phyloP scores from a whole-genome alignment of 2,113 vertebrate species.

The Misgurnus anguillicaudatus region DNA sequence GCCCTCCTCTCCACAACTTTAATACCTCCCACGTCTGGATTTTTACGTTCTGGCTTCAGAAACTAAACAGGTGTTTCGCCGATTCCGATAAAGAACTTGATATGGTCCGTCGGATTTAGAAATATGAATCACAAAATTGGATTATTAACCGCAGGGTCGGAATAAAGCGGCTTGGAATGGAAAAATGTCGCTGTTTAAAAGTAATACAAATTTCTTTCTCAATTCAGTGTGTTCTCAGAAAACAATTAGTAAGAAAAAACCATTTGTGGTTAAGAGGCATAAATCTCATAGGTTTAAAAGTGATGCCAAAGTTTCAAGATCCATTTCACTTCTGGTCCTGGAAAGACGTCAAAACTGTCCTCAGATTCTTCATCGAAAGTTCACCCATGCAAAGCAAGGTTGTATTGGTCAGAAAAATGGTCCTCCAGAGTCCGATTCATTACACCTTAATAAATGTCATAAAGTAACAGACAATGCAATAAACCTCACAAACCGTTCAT shows the following conservation, averaged over 20 bases:
- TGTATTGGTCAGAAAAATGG: conserved; percentile 5
- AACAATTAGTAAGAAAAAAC: conserved; percentile 25
- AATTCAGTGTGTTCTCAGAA: conserved; percentile 38
- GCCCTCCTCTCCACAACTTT: conserved; percentile 27
- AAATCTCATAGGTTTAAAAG: conserved; percentile 20
- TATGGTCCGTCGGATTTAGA: neutral
- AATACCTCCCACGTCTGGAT: conserved; percentile 23
- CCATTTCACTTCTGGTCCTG: conserved; percentile 25
- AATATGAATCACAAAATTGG: neutral
- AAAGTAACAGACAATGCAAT: conserved; percentile 19
- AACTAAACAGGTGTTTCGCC: conserved; percentile 49
- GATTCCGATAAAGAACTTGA: conserved; percentile 22
- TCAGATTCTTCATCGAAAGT: conserved; percentile 3
- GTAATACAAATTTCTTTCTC: neutral
- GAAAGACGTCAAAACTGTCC: conserved; percentile 15
- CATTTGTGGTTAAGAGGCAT: conserved; percentile 24
- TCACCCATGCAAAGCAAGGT: conserved; percentile 3
- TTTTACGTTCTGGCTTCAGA: conserved; percentile 31
- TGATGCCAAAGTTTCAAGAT: conserved; percentile 30
- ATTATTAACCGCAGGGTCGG: conserved; percentile 26
- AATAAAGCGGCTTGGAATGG: conserved; percentile 5
- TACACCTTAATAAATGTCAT: conserved; percentile 37
- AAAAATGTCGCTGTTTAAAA: conserved; percentile 15
- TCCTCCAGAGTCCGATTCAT: conserved; percentile 23
- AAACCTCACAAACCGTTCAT: conserved; percentile 27